Base-by-base conservation (phyloP, 2,888 invertebrate genomes). In the Xestia rhomboidea region DNA sequence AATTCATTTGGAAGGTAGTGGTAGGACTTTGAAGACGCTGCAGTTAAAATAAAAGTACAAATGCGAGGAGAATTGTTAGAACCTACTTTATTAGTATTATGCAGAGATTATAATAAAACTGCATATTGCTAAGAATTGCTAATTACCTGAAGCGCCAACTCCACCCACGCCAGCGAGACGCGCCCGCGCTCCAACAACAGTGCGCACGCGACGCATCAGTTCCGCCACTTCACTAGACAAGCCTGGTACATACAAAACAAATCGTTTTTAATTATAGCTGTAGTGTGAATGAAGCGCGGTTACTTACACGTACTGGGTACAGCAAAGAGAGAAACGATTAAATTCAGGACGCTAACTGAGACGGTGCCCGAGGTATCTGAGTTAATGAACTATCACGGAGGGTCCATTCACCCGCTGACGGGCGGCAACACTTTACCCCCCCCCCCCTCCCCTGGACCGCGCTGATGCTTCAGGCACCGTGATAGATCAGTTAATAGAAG, bases 121-220 rank as follows among this genome's bases (percentile, higher is more conserved):
- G 44, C 44, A 44, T 44, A 41, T 41, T 41, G 41, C 10, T 41
- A n/a, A n/a, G n/a, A n/a, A n/a, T n/a, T n/a, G n/a, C 15, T 46
- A 18, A 18, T 46, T 46, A 96, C 96, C 96, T 73, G 95, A 93
- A 3, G 91, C 93, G 0, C 92, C 93, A 11, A 89, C 82, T 0
- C 95, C 95, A 0, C 94, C 99, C 97, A 94, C 99, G 98, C 91
- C 99, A 97, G 98, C 98, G 97, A 99, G 98, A 88, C 99, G 98
- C 0, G 99, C 98, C 0, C 99, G 99, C 1, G 99, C 99, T 97
- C 99, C 99, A 49, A 99, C 97, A 0, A 99, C 99, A 0, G 99
- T 99, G 80, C 99, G 97, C 44, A 99, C 99, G 64, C 99, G 97
- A 81, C 99, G 98, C 82, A 99, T 99, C 78, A 99, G 96, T 93